These are phyloP conservation scores for Helicoverpa armigera DNA, from an alignment of 1,140 invertebrate genomes.

Conservation along the genomic window DNA sequence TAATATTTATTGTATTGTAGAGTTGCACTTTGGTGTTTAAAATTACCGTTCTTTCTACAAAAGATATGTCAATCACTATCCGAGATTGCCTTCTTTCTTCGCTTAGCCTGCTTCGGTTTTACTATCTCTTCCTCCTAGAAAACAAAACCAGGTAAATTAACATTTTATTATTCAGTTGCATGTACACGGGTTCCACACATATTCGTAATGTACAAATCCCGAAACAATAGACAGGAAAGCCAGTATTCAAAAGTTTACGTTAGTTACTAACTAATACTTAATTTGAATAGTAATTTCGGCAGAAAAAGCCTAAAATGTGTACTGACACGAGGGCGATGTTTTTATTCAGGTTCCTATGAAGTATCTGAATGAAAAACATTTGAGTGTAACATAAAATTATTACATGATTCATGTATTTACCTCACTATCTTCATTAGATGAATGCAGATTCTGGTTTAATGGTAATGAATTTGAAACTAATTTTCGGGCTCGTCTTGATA, in stretches of 20 bases:
- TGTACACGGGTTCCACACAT: too few relatives aligned
- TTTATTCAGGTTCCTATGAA: not conserved
- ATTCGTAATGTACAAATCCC: too few relatives aligned
- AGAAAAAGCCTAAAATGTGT: too few relatives aligned
- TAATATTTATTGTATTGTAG: constrained; percentile 80
- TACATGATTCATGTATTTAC: constrained; percentile 59
- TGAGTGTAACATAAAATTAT: not conserved
- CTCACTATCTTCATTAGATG: constrained; percentile 93
- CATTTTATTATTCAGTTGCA: too few relatives aligned
- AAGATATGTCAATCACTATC: constrained; percentile 93
- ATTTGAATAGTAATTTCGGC: too few relatives aligned
- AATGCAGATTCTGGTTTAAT: constrained; percentile 87
- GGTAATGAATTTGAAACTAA: constrained; percentile 82
- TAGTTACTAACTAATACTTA: too few relatives aligned
- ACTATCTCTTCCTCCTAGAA: constrained; percentile 93
- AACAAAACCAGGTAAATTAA: not conserved
- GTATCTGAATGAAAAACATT: not conserved
- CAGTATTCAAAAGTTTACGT: too few relatives aligned
- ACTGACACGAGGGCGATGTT: too few relatives aligned
- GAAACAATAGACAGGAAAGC: too few relatives aligned
- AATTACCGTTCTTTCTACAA: constrained; percentile 76
- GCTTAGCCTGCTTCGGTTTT: constrained; percentile 94
- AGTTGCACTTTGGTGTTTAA: constrained; percentile 86
- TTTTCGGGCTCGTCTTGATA: constrained; percentile 87
- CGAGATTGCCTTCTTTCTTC: constrained; percentile 95